Evolutionary conservation across 2,888 invertebrate species (phyloP), one percentile per base, ranked within the genome.

Genomic region (Cantharis lateralis): DNA sequence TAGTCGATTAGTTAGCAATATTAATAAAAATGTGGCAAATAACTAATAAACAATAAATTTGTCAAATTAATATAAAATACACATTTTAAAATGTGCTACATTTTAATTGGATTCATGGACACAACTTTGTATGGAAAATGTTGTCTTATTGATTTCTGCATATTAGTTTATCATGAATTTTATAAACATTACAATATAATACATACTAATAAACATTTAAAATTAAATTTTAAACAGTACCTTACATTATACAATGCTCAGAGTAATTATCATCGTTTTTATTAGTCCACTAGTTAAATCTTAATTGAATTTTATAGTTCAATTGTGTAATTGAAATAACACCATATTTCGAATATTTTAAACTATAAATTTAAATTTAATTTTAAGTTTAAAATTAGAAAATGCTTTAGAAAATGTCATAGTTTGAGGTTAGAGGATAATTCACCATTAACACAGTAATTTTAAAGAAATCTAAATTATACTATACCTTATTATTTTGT

Each of bases 381-480:
- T 48, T 48, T 48, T 48, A 48, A 48, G 48, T 48, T 48, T 48
- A 48, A 48, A 48, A 48, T 48, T 48, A 48, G 48, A 48, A 48
- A 48, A 48, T 48, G 48, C 48, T 48, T 48, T 48, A n/a, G 48
- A 48, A 48, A 48, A n/a, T 48, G 48, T 48, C 48, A 48, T 48
- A 18, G 15, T 69, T 74, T 74, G 74, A 74, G 74, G 74, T 74
- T 74, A 74, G 74, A 74, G 28, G 63, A 7, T 74, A 62, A 68
- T 28, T 68, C 69, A 63, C 20, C 20, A 28, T 15, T 9, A 71
- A 63, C 20, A 26, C 15, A 62, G 11, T 16, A 64, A 71, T 28
- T 63, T 28, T 13, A 20, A 72, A 72, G n/a, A 20, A 26, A 62
- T 64, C 66, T 28, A 68, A 61, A 11, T n/a, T 13, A 70, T 73